Percentiles rank a stretch among this genome's conserved stretches.
Evolutionary conservation across 1,140 invertebrate species (phyloP).

Genomic region (Mactra quadrangularis): DNA sequence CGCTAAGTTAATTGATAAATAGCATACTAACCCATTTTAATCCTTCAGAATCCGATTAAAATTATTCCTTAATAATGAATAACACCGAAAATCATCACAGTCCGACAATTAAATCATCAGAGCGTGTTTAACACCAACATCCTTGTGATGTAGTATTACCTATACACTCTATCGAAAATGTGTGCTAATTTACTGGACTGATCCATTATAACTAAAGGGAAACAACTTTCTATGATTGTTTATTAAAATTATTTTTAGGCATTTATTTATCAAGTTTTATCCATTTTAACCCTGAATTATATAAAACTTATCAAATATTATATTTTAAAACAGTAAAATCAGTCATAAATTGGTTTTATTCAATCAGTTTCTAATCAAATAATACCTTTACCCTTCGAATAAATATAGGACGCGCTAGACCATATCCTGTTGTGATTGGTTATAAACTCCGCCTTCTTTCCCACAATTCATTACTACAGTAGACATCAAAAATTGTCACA

Average conservation of each 20-base stretch:
- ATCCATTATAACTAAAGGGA: neutral
- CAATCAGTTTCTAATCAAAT: no score
- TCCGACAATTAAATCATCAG: neutral
- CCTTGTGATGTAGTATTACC: slow-evolving; percentile 18
- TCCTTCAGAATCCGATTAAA: no score
- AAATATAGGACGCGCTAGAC: no score
- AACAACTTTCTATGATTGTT: neutral
- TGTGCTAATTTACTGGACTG: slow-evolving; percentile 24
- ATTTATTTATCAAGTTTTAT: neutral
- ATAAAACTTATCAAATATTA: no score
- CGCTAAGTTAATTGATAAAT: neutral
- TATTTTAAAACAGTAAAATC: neutral
- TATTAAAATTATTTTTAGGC: neutral
- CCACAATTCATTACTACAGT: slow-evolving; percentile 25
- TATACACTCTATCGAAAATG: slow-evolving; percentile 40
- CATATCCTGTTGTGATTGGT: slow-evolving; percentile 35
- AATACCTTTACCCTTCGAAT: no score
- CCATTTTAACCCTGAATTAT: no score
- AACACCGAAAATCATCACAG: slow-evolving; percentile 17
- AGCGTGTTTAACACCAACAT: neutral
- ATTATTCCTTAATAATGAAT: no score
- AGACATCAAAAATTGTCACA: neutral
- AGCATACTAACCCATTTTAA: slow-evolving; percentile 28
- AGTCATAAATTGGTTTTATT: neutral
- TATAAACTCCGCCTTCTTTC: slow-evolving; percentile 33